phyloP scores from a whole-genome alignment of 1,140 invertebrate species.

The Apis mellifera region DNA sequence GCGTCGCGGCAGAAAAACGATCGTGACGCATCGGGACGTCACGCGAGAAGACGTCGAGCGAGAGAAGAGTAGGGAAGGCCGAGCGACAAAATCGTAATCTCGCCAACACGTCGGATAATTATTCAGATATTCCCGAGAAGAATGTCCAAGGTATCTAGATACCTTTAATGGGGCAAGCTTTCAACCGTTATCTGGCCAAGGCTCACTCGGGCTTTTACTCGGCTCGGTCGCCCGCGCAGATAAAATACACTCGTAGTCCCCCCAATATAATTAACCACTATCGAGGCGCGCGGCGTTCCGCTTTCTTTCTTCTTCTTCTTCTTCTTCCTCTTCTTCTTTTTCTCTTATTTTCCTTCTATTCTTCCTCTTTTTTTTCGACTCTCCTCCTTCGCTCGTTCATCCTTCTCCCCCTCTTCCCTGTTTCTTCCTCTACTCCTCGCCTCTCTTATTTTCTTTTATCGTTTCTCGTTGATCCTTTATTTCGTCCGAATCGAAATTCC shows the following conservation, averaged over 20 bases:
- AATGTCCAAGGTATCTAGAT: conserved; percentile 75
- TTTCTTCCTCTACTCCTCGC: too few species aligned
- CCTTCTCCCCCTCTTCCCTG: background rate
- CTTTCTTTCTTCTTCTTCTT: conserved; percentile 23
- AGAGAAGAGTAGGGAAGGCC: conserved; percentile 40
- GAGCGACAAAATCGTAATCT: conserved; percentile 70
- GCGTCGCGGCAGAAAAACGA: conserved; percentile 36
- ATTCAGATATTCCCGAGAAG: conserved; percentile 75
- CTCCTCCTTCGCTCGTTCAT: background rate
- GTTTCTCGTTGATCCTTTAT: conserved; percentile 51
- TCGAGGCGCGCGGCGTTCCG: conserved; percentile 62
- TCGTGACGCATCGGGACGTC: conserved; percentile 45
- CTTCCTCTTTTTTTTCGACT: too few species aligned
- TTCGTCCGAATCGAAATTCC: conserved; percentile 75
- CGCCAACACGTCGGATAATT: conserved; percentile 74
- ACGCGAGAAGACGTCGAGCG: conserved; percentile 50
- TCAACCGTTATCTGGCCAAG: conserved; percentile 76
- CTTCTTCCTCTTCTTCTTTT: too few species aligned
- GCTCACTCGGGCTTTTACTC: conserved; percentile 75
- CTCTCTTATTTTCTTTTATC: background rate
- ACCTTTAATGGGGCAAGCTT: conserved; percentile 78
- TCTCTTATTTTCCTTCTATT: background rate
- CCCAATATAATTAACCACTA: conserved; percentile 77
- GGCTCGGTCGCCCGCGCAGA: conserved; percentile 69
- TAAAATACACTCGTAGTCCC: conserved; percentile 73